phyloP scores from a whole-genome alignment of 2,113 vertebrate genomes.

The Dasyurus viverrinus region DNA sequence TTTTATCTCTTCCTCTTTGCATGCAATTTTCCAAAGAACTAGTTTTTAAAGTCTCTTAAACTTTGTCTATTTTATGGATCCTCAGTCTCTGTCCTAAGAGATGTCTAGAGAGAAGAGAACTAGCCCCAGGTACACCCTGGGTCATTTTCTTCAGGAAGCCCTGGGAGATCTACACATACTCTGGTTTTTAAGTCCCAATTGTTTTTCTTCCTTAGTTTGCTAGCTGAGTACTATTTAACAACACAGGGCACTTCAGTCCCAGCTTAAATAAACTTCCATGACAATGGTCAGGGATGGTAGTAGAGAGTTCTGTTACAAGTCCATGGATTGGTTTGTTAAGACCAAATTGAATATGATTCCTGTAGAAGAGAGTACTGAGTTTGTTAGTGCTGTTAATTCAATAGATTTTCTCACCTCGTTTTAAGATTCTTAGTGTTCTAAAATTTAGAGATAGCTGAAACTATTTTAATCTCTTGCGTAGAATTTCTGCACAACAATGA shows the following conservation, averaged over 20 bases:
- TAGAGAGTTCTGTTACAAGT: not conserved
- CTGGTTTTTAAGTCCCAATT: not conserved
- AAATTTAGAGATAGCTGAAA: not conserved
- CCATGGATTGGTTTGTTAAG: not conserved
- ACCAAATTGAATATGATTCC: not conserved
- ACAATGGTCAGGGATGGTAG: not conserved
- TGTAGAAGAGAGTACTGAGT: not conserved
- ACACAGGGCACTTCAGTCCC: not conserved
- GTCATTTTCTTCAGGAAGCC: too few species aligned
- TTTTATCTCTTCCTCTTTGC: not conserved
- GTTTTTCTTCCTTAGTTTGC: not conserved
- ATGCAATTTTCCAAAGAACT: not conserved
- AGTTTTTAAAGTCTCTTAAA: not conserved
- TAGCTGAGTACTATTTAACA: not conserved
- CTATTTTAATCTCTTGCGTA: not conserved
- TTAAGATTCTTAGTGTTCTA: not conserved
- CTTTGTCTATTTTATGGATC: not conserved
- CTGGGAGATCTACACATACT: not conserved
- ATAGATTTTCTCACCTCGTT: not conserved
- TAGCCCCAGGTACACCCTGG: not conserved
- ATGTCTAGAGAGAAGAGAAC: not conserved
- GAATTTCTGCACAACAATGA: not conserved
- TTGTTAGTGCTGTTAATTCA: not conserved
- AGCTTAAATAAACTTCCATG: not conserved
- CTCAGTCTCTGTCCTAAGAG: not conserved